phyloP scores from a whole-genome alignment of 1,140 invertebrate genomes.

The Cylas formicarius region DNA sequence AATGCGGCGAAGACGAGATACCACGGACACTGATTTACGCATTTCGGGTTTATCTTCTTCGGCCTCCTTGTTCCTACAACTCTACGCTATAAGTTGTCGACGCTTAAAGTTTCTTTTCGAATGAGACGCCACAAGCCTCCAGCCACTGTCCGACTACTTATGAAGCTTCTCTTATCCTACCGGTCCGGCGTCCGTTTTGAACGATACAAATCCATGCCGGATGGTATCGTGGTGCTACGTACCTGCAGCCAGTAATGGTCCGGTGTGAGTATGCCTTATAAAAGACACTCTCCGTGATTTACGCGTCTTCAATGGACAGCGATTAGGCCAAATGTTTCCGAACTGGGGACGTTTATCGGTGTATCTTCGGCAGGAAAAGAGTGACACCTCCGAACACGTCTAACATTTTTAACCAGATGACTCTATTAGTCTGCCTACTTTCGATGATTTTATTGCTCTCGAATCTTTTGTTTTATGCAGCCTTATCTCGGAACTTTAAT shows the following conservation, averaged over 20 bases:
- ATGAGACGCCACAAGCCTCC: no score
- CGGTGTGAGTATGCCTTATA: slow-evolving; percentile 11
- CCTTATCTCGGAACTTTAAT: slow-evolving; percentile 13
- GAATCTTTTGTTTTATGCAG: slow-evolving; percentile 14
- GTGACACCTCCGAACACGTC: slow-evolving; percentile 34
- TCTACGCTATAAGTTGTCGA: no score
- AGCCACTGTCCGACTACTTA: slow-evolving; percentile 36
- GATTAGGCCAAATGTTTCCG: slow-evolving; percentile 35
- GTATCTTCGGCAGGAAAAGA: slow-evolving; percentile 27
- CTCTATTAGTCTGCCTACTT: slow-evolving; percentile 35
- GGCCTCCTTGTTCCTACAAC: no score
- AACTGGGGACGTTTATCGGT: slow-evolving; percentile 31
- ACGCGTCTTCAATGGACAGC: slow-evolving; percentile 28
- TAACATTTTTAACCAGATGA: slow-evolving; percentile 35
- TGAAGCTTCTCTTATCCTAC: slow-evolving; percentile 29
- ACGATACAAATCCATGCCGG: slow-evolving; percentile 19
- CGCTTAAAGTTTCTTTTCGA: no score
- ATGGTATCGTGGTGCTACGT: not conserved
- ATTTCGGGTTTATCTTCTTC: no score
- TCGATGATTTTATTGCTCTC: slow-evolving; percentile 34
- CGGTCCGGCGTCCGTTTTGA: slow-evolving; percentile 28
- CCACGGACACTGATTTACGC: slow-evolving; percentile 34
- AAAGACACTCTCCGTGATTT: slow-evolving; percentile 29
- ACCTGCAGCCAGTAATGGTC: slow-evolving; percentile 7
- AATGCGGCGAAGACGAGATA: slow-evolving; percentile 35